phyloP scores from a whole-genome alignment of 2,113 vertebrate genomes.

The Nothoprocta perdicaria region DNA sequence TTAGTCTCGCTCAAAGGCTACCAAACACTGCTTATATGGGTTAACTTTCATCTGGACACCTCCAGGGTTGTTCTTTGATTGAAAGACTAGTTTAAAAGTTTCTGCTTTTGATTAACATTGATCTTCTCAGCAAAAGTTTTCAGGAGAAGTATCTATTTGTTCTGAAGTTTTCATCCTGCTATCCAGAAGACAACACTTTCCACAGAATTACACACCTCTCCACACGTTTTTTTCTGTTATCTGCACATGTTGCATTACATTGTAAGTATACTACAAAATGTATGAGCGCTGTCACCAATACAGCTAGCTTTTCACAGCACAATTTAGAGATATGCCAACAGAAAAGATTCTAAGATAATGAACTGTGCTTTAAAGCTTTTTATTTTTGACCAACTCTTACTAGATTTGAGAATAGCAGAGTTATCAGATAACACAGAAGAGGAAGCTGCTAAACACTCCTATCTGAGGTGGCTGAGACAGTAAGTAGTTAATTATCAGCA shows the following conservation, averaged over 20 bases:
- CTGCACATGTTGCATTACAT: not conserved
- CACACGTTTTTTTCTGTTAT: not conserved
- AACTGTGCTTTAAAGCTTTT: not conserved
- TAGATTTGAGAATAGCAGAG: not conserved
- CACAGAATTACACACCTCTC: not conserved
- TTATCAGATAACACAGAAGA: not conserved
- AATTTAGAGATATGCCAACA: not conserved
- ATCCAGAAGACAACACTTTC: not conserved
- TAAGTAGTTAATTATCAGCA: not conserved
- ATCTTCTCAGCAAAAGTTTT: not conserved
- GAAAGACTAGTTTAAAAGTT: not conserved
- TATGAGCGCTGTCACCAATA: not conserved
- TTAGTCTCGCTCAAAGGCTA: not conserved
- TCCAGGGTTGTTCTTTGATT: not conserved
- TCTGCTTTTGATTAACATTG: not conserved
- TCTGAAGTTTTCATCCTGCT: not conserved
- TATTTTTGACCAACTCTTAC: not conserved
- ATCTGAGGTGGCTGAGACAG: not conserved
- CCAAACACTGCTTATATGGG: not conserved
- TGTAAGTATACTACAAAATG: not conserved
- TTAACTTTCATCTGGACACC: not conserved
- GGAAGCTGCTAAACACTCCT: not conserved
- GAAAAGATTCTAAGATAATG: not conserved
- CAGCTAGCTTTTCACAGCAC: not conserved
- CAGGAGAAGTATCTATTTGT: not conserved